Conservation (phyloP, 1,140 invertebrate species). For the Drosophila novamexicana region DNA sequence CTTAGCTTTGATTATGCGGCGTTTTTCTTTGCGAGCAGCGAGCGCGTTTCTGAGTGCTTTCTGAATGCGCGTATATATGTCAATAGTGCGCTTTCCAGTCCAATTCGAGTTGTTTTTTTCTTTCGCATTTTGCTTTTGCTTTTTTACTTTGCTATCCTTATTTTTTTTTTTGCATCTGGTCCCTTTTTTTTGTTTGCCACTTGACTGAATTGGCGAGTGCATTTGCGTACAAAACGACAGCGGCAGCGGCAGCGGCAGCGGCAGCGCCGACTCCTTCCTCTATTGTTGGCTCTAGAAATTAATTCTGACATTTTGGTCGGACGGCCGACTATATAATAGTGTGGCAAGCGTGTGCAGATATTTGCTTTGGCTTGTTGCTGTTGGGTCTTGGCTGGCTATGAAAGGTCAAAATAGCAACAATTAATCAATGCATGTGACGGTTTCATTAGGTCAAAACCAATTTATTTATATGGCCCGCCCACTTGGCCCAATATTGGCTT, state of each 20-base stretch:
- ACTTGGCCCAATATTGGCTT: slow-evolving; percentile 4
- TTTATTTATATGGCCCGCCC: slow-evolving; percentile 2
- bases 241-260: slow-evolving; percentile 13
- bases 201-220: slow-evolving; percentile 77
- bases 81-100: slow-evolving; percentile 84
- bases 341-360: not conserved
- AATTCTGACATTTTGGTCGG: slow-evolving; percentile 27
- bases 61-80: slow-evolving; percentile 82
- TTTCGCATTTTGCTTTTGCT: slow-evolving; percentile 16
- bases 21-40: slow-evolving; percentile 63
- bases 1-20: slow-evolving; percentile 70
- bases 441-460: slow-evolving; percentile 27
- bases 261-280: slow-evolving; percentile 20
- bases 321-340: not conserved
- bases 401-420: slow-evolving; percentile 53
- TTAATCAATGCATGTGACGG: slow-evolving; percentile 46
- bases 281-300: slow-evolving; percentile 38
- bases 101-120: slow-evolving; percentile 12
- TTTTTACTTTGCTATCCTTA: slow-evolving; percentile 22
- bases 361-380: slow-evolving; percentile 15
- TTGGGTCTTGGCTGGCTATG: slow-evolving; percentile 12
- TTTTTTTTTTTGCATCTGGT: slow-evolving; percentile 49
- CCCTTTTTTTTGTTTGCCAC: slow-evolving; percentile 54
- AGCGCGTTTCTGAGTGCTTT: slow-evolving; percentile 52
- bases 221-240: slow-evolving; percentile 59